These are phyloP conservation scores for Megaceryle maxima DNA, from an alignment of 2,113 vertebrate genomes.

Conservation along the genomic window DNA sequence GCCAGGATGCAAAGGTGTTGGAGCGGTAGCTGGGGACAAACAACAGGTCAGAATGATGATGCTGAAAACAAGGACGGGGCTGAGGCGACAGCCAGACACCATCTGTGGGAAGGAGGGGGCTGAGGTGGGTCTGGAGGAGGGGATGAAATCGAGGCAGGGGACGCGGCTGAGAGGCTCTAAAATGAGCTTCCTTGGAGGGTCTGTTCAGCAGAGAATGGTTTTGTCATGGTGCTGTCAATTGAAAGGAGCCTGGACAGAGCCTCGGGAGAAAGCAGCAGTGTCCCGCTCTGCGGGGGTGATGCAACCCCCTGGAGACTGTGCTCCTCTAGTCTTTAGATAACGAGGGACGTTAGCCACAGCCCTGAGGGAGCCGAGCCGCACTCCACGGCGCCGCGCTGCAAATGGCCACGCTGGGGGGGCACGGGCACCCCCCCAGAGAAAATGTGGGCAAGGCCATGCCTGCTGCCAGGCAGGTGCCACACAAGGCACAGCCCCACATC, in stretches of 20 bases:
- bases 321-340: neutral
- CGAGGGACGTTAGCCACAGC: fast-evolving
- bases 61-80: neutral
- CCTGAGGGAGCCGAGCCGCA: neutral
- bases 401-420: neutral
- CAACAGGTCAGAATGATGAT: neutral
- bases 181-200: neutral
- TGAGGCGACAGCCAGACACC: neutral
- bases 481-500: fast-evolving
- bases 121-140: neutral
- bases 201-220: neutral
- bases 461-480: neutral
- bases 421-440: neutral
- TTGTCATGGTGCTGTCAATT: neutral
- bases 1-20: neutral
- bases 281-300: fast-evolving
- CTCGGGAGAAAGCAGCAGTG: neutral
- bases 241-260: neutral
- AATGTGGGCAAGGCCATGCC: fast-evolving
- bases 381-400: fast-evolving
- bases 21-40: neutral
- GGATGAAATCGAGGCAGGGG: neutral
- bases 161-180: neutral
- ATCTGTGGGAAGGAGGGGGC: neutral
- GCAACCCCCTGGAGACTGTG: fast-evolving